Evolutionary conservation across 53 echinoderm and acorn worm species (phyloP).

Genomic region (Glandiceps talaboti): DNA sequence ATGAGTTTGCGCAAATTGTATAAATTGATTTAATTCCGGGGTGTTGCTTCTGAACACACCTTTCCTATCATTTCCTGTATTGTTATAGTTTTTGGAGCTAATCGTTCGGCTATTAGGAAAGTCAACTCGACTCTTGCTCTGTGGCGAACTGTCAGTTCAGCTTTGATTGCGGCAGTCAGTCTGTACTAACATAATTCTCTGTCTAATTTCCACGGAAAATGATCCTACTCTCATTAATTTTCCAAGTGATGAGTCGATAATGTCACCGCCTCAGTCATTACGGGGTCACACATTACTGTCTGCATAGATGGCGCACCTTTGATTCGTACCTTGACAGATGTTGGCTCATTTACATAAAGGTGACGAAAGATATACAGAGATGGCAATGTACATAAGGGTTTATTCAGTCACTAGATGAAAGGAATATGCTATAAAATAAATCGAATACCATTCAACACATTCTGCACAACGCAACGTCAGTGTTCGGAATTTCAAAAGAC

Average conservation of each 20-base stretch:
- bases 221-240: not conserved
- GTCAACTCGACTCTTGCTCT: not conserved
- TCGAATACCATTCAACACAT: too few relatives aligned
- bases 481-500: too few relatives aligned
- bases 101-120: not conserved
- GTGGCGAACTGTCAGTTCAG: not conserved
- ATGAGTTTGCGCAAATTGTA: not conserved
- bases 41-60: not conserved
- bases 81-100: not conserved
- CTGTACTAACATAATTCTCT: not conserved
- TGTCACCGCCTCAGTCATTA: not conserved
- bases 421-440: too few relatives aligned
- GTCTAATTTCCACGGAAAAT: not conserved
- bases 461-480: too few relatives aligned
- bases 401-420: too few relatives aligned
- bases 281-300: not conserved
- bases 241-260: not conserved
- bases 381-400: too few relatives aligned
- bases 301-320: too few relatives aligned
- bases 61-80: not conserved
- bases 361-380: too few relatives aligned
- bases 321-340: too few relatives aligned
- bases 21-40: not conserved
- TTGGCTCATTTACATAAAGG: too few relatives aligned
- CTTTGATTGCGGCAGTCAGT: not conserved